Evolutionary conservation across 1,140 invertebrate species (phyloP), one percentile per base, ranked within the genome.

Genomic region (Manduca sexta): DNA sequence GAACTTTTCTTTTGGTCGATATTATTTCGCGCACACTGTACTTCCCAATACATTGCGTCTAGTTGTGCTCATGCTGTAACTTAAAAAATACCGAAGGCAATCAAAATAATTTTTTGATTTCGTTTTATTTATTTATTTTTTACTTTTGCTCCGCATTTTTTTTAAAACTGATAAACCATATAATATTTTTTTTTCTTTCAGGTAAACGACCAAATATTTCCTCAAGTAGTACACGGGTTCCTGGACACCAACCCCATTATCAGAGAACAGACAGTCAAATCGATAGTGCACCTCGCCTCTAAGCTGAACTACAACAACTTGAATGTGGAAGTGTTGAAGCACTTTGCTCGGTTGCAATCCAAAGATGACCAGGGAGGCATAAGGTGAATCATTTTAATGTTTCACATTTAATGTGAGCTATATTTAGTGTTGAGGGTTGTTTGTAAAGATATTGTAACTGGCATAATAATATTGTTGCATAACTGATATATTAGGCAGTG

Each of bases 241-340:
- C 86, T 97, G 62, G 98, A 99, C 74, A 97, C 97, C 3, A 99
- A 98, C 88, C 94, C 97, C 10, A 94, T 95, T 3, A 97, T 99
- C 50, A 88, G 97, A 60, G 98, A 99, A 84, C 94, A 97, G 84
- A 99, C 98, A n/a, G 95, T 99, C 15, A 98, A 98, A 89, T 96
- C 97, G 33, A 96, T 99, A 73, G 91, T 99, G 42, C 93, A 96
- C 74, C 87, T 99, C 60, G 96, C 97, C 1, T 92, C 97, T 42
- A 99, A 99, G 87, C 90, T 99, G 41, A 99, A 97, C 87, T 97
- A 97, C 69, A 97, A 99, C 71, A 99, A 99, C 90, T 84, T 99
- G 11, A 99, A 99, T 88, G 95, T 97, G 12, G 98, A 99, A 86
- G 91, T 98, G 4, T 87, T 99, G 66, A 93, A 95, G 60, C 96